Evolutionary conservation across 64 coral and sea anemone species (phyloP).

Genomic region (Acropora tenuis): DNA sequence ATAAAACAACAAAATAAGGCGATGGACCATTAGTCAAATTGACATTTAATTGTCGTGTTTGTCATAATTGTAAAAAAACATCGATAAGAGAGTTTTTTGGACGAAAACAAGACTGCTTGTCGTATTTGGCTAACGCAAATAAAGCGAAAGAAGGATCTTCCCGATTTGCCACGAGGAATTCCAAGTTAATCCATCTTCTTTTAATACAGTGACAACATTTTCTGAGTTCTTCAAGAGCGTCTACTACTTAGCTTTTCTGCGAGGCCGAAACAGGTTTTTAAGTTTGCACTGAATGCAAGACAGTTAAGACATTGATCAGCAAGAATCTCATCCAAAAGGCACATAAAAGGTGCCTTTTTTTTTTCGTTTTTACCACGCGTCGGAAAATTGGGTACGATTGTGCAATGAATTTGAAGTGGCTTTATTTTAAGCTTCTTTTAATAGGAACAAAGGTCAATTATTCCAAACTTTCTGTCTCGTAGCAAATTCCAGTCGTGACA

Average conservation of each 20-base stretch:
- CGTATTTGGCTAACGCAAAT: not conserved
- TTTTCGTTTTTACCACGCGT: not conserved
- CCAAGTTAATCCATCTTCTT: not conserved
- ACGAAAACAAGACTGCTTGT: not conserved
- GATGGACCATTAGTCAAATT: not conserved
- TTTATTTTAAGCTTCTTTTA: no score
- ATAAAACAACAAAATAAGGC: constrained; percentile 1
- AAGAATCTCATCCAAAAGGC: not conserved
- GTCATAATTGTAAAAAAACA: not conserved
- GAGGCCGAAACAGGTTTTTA: no score
- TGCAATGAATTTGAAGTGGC: not conserved
- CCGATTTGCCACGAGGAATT: not conserved
- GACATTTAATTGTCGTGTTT: not conserved
- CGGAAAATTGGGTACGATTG: not conserved
- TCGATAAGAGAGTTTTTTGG: not conserved
- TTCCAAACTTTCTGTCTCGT: not conserved
- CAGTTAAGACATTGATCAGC: no score
- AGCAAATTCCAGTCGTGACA: not conserved
- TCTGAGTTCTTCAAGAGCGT: not conserved
- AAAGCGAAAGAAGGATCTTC: not conserved
- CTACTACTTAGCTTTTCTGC: no score
- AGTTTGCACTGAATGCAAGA: no score
- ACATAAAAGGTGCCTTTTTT: not conserved
- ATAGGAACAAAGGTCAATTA: constrained; percentile 20
- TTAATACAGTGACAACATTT: not conserved